Conservation (phyloP, 2,113 vertebrate species). For the Ornithorhynchus anatinus region DNA sequence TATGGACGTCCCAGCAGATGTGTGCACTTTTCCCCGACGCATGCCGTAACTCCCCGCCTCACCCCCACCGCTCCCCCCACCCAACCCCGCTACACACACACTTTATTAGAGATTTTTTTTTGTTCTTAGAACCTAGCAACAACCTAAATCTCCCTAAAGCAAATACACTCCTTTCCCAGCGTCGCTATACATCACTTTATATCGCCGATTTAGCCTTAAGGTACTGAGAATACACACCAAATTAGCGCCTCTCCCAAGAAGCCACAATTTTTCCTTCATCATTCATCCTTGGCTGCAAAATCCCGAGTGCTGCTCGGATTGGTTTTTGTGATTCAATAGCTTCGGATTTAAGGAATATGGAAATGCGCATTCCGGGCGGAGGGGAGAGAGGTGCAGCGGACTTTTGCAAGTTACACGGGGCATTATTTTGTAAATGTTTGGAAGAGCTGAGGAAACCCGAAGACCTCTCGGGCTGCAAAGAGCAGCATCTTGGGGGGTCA, state of each 20-base stretch:
- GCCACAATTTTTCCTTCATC: background rate
- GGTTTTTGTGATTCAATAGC: too few species aligned
- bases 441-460: background rate
- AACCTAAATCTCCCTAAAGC: conserved; percentile 71
- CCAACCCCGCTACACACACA: too few species aligned
- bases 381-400: background rate
- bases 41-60: conserved; percentile 52
- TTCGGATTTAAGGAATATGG: background rate
- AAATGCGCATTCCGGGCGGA: background rate
- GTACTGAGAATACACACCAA: conserved; percentile 40
- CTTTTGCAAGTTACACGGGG: conserved; percentile 9
- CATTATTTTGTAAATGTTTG: conserved; percentile 29
- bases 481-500: background rate
- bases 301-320: too few species aligned
- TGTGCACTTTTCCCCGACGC: conserved; percentile 66
- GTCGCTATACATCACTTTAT: conserved; percentile 56
- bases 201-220: conserved; percentile 36
- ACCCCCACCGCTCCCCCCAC: conserved; percentile 26
- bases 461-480: background rate
- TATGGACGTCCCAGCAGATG: conserved; percentile 77
- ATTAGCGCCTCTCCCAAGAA: conserved; percentile 35
- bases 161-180: conserved; percentile 60
- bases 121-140: conserved; percentile 76
- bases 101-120: conserved; percentile 61
- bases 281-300: background rate